Evolutionary conservation across 1,140 invertebrate genomes (phyloP).

Genomic region (Dreissena rostriformis): DNA sequence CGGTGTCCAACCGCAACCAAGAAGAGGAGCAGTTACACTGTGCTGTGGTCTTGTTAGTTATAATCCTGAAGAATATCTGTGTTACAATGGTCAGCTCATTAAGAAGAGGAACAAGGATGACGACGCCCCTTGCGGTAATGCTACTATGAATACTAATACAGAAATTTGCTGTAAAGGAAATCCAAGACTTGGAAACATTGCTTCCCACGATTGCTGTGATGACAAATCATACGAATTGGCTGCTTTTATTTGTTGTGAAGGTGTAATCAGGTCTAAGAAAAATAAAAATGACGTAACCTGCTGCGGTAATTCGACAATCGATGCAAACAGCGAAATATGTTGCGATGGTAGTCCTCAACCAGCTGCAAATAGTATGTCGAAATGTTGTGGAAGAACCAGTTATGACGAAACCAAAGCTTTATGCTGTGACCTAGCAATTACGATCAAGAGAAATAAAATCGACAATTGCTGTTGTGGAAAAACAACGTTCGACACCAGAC

Average conservation of each 20-base stretch:
- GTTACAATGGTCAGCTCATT: conserved; percentile 42
- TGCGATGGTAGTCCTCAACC: conserved; percentile 48
- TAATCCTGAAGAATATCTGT: conserved; percentile 40
- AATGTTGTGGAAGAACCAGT: conserved; percentile 41
- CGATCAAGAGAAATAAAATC: conserved; percentile 20
- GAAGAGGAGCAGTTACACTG: conserved; percentile 25
- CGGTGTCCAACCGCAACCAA: conserved; percentile 37
- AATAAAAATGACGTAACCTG: conserved; percentile 35
- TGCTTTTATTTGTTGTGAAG: conserved; percentile 41
- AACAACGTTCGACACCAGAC: conserved; percentile 49
- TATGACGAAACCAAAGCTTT: conserved; percentile 32
- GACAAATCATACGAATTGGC: conserved; percentile 25
- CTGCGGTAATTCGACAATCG: conserved; percentile 45
- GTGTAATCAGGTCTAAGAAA: conserved; percentile 22
- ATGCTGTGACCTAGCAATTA: conserved; percentile 47
- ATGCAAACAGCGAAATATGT: conserved; percentile 47
- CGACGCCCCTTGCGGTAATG: conserved; percentile 33
- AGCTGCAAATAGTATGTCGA: conserved; percentile 25
- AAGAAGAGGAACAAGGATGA: conserved; percentile 40
- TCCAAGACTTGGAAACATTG: conserved; percentile 23
- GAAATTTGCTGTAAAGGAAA: conserved; percentile 52
- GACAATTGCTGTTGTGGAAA: conserved; percentile 56
- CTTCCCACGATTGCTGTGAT: conserved; percentile 34
- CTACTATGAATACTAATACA: conserved; percentile 44
- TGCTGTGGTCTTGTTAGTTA: conserved; percentile 47